These are phyloP conservation scores for Sebastes cheni DNA, from an alignment of 2,797 vertebrate genomes.

Conservation along the genomic window DNA sequence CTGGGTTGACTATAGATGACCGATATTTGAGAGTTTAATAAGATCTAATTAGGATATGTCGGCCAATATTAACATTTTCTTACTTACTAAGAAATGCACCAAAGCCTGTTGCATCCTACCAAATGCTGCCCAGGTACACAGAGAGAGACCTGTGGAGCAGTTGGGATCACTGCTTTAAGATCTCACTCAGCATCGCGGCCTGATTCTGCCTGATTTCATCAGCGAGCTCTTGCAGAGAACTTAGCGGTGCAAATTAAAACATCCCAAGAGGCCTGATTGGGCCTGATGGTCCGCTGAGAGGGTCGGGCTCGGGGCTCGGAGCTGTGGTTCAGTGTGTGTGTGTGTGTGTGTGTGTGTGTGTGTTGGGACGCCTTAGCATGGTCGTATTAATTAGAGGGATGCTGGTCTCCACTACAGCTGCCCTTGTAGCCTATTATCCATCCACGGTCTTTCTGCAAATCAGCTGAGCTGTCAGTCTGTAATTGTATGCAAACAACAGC, in stretches of 20 bases:
- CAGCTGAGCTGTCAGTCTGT: slow-evolving; percentile 12
- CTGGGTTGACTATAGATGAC: not conserved
- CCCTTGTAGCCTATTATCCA: slow-evolving; percentile 8
- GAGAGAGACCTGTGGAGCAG: not conserved
- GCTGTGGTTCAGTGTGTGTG: slow-evolving; percentile 19
- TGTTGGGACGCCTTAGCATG: not conserved
- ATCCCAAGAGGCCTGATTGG: slow-evolving; percentile 50
- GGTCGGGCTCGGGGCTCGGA: not conserved
- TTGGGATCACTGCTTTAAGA: not conserved
- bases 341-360: not conserved
- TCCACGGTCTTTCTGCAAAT: not conserved
- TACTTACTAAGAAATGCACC: not conserved
- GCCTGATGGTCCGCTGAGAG: slow-evolving; percentile 31
- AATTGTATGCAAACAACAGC: slow-evolving; percentile 29
- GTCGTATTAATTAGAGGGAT: slow-evolving; percentile 37
- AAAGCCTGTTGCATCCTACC: not conserved
- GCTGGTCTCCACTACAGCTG: slow-evolving; percentile 10
- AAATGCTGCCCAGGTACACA: not conserved
- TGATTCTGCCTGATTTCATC: slow-evolving; percentile 56
- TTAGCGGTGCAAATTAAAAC: slow-evolving; percentile 53
- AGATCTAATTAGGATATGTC: not conserved
- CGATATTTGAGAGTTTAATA: not conserved
- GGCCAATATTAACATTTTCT: not conserved
- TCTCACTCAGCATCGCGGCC: not conserved
- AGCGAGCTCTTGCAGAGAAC: slow-evolving; percentile 43